phyloP scores from a whole-genome alignment of 2,888 invertebrate species.

The Aplocera efformata region DNA sequence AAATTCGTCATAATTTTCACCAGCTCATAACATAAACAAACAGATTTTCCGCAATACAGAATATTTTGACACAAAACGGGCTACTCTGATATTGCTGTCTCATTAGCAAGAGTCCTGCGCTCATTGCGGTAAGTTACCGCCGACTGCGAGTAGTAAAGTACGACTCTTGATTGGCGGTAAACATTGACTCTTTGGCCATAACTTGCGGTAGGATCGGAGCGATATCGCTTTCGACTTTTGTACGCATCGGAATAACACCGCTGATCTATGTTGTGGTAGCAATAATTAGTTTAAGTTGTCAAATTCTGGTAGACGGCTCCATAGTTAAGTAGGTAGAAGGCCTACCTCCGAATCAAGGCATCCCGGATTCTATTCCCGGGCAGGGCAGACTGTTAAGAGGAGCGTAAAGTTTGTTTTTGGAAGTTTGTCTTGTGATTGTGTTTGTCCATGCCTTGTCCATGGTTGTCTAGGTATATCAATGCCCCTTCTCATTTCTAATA shows the following conservation, averaged over 20 bases:
- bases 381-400: too few species aligned
- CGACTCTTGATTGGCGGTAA: constrained; percentile 66
- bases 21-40: constrained; percentile 8
- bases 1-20: constrained; percentile 8
- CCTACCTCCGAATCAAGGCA: too few species aligned
- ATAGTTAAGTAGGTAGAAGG: too few species aligned
- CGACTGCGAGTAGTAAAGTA: constrained; percentile 62
- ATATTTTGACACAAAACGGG: constrained; percentile 63
- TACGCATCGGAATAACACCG: constrained; percentile 13
- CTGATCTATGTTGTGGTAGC: constrained; percentile 10
- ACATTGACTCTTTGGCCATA: constrained; percentile 33
- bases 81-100: constrained; percentile 48
- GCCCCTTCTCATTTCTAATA: too few species aligned
- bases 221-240: constrained; percentile 19
- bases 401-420: too few species aligned
- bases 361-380: too few species aligned
- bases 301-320: constrained; percentile 3
- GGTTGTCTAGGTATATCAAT: too few species aligned
- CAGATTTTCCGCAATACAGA: constrained; percentile 43
- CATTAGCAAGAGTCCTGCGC: constrained; percentile 66
- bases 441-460: too few species aligned
- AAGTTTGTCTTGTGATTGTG: too few species aligned
- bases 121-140: constrained; percentile 69
- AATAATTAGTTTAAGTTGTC: constrained; percentile 12
- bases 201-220: constrained; percentile 23